Base-by-base conservation (phyloP, 92 coral and sea anemone genomes). In the Zoanthus sociatus region DNA sequence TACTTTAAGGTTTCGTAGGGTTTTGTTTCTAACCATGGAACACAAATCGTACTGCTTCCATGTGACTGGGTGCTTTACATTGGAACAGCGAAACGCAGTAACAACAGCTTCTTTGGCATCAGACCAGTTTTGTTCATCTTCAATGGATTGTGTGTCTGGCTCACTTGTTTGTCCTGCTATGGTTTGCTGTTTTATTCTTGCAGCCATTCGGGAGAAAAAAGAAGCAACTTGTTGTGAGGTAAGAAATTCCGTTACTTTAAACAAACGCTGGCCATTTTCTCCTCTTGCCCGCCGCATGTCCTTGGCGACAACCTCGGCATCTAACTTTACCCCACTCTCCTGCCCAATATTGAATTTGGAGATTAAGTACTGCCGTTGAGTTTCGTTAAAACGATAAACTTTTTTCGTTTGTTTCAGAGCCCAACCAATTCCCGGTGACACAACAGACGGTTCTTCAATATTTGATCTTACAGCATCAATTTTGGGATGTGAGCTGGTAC, bases 151-250 rank as follows among this genome's bases (percentile, higher is more conserved):
- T 31, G 78, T 11, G 42, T 90, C 87, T 77, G 73, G 73, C 58
- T 82, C 74, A 10, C 3, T 6, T 69, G 46, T 7, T 69, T 69
- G 15, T 69, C 74, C 74, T 30, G 46, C 74, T 69, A 69, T 44
- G 10, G 86, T 31, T 79, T 78, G 90, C 84, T 87, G 90, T 79
- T 56, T 90, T 60, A 78, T 44, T 63, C 87, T 90, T 21, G 87
- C 88, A 31, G 79, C 93, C 82, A 86, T 72, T 79, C 90, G 64
- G 33, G 90, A 86, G 83, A 86, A 87, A 76, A 90, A 90, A 44
- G 90, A 87, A 67, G 86, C 81, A 30, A 82, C 87, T 75, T 87
- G 90, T 70, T 90, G 90, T 32, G 88, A 83, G 6, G 90, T 87
- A n/a, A 87, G 67, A 73, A 90, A 86, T 72, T 90, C 90, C 7